Percentiles rank a stretch among this genome's conserved stretches.
These are phyloP conservation scores for Lysiphlebus fabarum DNA, from an alignment of 1,140 invertebrate species.

Conservation along the genomic window DNA sequence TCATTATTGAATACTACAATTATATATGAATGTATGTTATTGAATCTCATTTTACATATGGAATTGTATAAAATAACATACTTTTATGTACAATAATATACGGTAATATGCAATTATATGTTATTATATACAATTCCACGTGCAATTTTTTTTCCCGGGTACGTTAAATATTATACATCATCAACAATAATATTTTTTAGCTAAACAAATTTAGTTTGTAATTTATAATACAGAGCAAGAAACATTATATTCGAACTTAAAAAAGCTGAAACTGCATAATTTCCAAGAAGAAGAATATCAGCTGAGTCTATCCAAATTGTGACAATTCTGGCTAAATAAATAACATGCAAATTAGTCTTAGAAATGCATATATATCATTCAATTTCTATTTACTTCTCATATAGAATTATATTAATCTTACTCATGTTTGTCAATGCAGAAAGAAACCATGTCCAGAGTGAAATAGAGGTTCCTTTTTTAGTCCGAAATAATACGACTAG, in stretches of 20 bases:
- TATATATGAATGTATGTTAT: no score
- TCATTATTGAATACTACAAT: no score
- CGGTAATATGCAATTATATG: no score
- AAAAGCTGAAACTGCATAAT: constrained; percentile 48
- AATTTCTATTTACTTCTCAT: constrained; percentile 8
- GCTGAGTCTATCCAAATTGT: constrained; percentile 57
- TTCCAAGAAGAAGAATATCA: constrained; percentile 50
- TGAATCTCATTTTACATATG: no score
- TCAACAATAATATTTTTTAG: no score
- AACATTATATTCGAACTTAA: constrained; percentile 52
- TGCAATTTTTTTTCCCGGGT: no score
- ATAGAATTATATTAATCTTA: constrained; percentile 49
- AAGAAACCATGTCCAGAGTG: constrained; percentile 66
- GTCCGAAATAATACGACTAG: constrained; percentile 62
- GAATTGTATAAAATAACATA: no score
- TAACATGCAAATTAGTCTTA: constrained; percentile 10
- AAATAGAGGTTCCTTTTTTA: constrained; percentile 64
- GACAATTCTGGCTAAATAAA: constrained; percentile 49
- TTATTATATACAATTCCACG: no score
- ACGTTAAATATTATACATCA: no score
- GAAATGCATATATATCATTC: constrained; percentile 13
- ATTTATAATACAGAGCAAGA: constrained; percentile 44
- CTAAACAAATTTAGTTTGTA: constrained; percentile 34
- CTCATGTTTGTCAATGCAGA: constrained; percentile 66
- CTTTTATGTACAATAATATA: no score